Base-by-base conservation (phyloP, 1,140 invertebrate genomes). In the Galendromus occidentalis region DNA sequence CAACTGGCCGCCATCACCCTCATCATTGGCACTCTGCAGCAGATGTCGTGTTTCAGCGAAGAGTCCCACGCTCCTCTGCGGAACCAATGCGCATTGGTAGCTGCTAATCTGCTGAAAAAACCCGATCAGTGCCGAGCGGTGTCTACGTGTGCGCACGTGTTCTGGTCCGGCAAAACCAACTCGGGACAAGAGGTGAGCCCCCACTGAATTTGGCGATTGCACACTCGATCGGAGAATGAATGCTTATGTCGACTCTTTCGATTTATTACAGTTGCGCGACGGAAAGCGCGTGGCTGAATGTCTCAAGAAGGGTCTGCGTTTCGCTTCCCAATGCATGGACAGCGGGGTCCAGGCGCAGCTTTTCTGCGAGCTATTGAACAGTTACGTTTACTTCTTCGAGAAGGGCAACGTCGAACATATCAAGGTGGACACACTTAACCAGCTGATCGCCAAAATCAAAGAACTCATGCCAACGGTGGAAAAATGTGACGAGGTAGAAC, bases 301-400 rank as follows among this genome's bases (percentile, higher is more conserved):
- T 76, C 77, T 98, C 64, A 96, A 95, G 75, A 97, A 97, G 76
- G 91, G 88, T 5, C 83, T 91, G 0, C 84, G 89, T 68, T 93
- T 97, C 69, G 90, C 90, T 1, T 91, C 87, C 70, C 92, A 98
- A 70, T 98, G 94, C 71, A 91, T 98, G 87, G 94, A 98, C 76
- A 83, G 84, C n/a, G 86, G 86, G 2, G 91, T 97, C 22, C 91
- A 98, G 78, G 88, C 92, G 7, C 92, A 97, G 73, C 79, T 98
- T 1, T 89, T 92, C 74, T 88, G 94, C 18, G 93, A 97, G 76
- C 80, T 98, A 59, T 78, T 98, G 7, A 94, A 95, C 75, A 83
- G 91, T 71, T 96, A 96, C 75, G 83, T 94, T 42, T 91, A 92
- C 75, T 95, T 96, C 74, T 87, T 87, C 70, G 91, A 95, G 73